These are phyloP conservation scores for Rhineura floridana DNA, from an alignment of 2,113 vertebrate genomes.

Conservation along the genomic window DNA sequence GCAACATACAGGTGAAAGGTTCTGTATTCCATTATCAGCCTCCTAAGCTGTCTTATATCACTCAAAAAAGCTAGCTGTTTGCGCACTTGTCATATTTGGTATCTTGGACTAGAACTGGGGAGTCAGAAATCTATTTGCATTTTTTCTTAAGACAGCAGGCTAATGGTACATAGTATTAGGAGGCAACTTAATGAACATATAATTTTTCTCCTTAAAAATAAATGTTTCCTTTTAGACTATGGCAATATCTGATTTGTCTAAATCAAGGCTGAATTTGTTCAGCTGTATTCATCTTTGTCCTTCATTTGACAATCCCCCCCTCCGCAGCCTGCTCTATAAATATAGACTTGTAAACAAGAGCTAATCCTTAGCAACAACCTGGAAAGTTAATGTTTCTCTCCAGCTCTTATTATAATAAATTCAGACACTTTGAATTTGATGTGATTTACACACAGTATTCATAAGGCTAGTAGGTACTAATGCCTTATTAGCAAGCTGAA, in stretches of 20 bases:
- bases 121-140: slow-evolving; percentile 65
- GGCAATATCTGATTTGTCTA: slow-evolving; percentile 66
- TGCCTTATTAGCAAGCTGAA: slow-evolving; percentile 61
- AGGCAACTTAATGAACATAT: slow-evolving; percentile 68
- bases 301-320: slow-evolving; percentile 65
- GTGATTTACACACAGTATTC: slow-evolving; percentile 63
- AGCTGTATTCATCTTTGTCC: slow-evolving; percentile 63
- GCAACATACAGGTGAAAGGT: background rate
- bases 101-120: slow-evolving; percentile 56
- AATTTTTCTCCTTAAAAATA: slow-evolving; percentile 68
- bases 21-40: slow-evolving; percentile 3
- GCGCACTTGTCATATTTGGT: slow-evolving; percentile 48
- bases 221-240: slow-evolving; percentile 61
- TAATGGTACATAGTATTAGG: slow-evolving; percentile 65
- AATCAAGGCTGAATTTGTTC: slow-evolving; percentile 68
- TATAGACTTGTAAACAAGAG: slow-evolving; percentile 67
- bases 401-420: slow-evolving; percentile 59
- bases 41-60: slow-evolving; percentile 34
- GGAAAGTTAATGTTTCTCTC: slow-evolving; percentile 68
- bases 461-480: slow-evolving; percentile 56
- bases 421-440: slow-evolving; percentile 55
- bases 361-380: slow-evolving; percentile 67
- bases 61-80: slow-evolving; percentile 31
- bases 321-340: slow-evolving; percentile 64
- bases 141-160: slow-evolving; percentile 59